Evolutionary conservation across 1,140 invertebrate genomes (phyloP).

Genomic region (Nomia melanderi): DNA sequence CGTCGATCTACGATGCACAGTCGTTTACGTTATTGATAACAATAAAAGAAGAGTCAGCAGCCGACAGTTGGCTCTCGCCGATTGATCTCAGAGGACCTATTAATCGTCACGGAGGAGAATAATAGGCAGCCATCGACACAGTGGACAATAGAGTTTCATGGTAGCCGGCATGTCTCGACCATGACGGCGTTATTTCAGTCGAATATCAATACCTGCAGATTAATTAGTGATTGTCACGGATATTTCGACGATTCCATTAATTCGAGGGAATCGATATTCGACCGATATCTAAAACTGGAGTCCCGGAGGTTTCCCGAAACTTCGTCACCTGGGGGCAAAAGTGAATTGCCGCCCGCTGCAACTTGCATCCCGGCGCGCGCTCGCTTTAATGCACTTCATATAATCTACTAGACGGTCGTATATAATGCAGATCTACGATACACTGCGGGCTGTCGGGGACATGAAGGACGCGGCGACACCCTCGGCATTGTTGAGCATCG

Average conservation of each 20-base stretch:
- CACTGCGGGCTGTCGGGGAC: conserved; percentile 36
- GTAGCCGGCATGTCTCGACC: background rate
- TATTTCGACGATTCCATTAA: conserved; percentile 29
- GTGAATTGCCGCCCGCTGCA: background rate
- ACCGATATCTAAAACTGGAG: background rate
- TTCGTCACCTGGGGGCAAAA: background rate
- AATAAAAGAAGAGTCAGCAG: too few relatives aligned
- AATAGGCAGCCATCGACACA: background rate
- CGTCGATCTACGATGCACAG: too few relatives aligned
- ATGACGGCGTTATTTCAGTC: background rate
- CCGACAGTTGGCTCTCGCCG: background rate
- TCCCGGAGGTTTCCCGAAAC: background rate
- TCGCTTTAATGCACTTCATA: conserved; percentile 19
- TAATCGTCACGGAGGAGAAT: conserved; percentile 13
- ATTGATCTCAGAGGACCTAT: background rate
- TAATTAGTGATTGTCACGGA: conserved; percentile 21
- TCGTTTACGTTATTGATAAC: too few relatives aligned
- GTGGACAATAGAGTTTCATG: background rate
- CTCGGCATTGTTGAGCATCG: conserved; percentile 40
- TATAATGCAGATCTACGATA: conserved; percentile 48
- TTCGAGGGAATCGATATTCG: conserved; percentile 8
- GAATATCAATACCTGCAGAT: conserved; percentile 8
- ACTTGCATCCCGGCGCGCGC: background rate
- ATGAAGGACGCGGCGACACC: conserved; percentile 46
- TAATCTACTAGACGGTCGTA: conserved; percentile 49